Evolutionary conservation across 2,888 invertebrate genomes (phyloP).

Genomic region (Trichopoda pennipes): DNA sequence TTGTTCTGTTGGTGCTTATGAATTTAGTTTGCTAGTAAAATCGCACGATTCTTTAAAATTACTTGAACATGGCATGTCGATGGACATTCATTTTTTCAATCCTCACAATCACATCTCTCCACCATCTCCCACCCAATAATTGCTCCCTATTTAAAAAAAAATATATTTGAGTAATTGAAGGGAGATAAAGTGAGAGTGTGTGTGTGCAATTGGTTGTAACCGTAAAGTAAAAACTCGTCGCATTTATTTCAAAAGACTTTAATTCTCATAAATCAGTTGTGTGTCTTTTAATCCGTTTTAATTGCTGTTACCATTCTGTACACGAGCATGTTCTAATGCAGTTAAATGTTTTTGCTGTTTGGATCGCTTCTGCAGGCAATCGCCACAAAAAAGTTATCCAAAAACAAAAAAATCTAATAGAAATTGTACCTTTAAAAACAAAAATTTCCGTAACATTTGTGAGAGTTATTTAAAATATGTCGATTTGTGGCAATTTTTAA

Average conservation of each 20-base stretch:
- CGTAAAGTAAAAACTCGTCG: slow-evolving; percentile 70
- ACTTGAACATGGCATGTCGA: slow-evolving; percentile 75
- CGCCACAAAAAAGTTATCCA: slow-evolving; percentile 60
- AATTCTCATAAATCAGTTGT: slow-evolving; percentile 77
- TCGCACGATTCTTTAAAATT: slow-evolving; percentile 78
- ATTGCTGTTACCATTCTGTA: slow-evolving; percentile 69
- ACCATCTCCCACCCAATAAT: slow-evolving; percentile 1
- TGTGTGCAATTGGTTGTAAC: background rate
- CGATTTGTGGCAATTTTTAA: no score
- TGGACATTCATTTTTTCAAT: slow-evolving; percentile 24
- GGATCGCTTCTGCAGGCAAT: slow-evolving; percentile 66
- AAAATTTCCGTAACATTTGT: no score
- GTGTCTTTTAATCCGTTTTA: slow-evolving; percentile 73
- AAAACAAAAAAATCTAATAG: no score
- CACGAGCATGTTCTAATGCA: slow-evolving; percentile 64
- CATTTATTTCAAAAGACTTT: slow-evolving; percentile 76
- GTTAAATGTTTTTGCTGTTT: slow-evolving; percentile 48
- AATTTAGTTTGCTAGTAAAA: slow-evolving; percentile 33
- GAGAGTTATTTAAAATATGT: no score
- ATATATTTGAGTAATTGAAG: slow-evolving; percentile 5
- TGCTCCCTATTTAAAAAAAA: background rate
- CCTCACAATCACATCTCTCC: background rate
- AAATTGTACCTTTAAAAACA: no score
- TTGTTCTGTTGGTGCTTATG: slow-evolving; percentile 42
- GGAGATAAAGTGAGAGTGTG: background rate